Percentiles rank a stretch among this genome's conserved stretches.
Conservation (phyloP, 1,140 invertebrate genomes). For the Sinella curviseta region DNA sequence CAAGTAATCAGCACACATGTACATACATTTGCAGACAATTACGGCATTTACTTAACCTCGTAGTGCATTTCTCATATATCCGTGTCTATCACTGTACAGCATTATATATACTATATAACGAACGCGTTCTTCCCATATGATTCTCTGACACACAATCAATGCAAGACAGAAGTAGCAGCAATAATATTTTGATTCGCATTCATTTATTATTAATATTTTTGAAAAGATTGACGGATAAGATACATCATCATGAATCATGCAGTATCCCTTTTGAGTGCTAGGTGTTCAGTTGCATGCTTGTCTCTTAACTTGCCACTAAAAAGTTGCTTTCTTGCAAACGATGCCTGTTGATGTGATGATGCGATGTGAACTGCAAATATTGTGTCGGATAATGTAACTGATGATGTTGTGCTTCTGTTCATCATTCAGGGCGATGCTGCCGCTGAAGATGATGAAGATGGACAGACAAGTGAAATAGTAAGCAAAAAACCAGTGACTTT, state of each 20-base stretch:
- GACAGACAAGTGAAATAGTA: neutral
- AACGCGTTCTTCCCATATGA: too few relatives aligned
- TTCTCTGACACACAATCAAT: neutral
- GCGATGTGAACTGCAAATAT: neutral
- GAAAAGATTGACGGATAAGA: conserved; percentile 11
- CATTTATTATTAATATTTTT: neutral
- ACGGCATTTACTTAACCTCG: too few relatives aligned
- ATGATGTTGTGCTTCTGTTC: too few relatives aligned
- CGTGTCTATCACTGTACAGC: too few relatives aligned
- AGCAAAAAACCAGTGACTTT: neutral
- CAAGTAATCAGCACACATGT: neutral
- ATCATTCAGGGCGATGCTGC: too few relatives aligned
- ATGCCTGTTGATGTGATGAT: neutral
- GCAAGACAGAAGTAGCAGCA: neutral
- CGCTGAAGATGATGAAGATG: neutral
- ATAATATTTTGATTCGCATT: neutral
- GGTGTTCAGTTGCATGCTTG: too few relatives aligned
- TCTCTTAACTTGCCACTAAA: too few relatives aligned
- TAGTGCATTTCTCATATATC: too few relatives aligned
- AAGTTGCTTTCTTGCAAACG: neutral
- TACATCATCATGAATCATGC: too few relatives aligned
- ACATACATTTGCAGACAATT: neutral
- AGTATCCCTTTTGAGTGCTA: too few relatives aligned
- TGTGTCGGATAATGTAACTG: neutral
- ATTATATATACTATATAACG: too few relatives aligned